phyloP scores from a whole-genome alignment of 1,140 invertebrate species.

The Pseudoatta argentina region DNA sequence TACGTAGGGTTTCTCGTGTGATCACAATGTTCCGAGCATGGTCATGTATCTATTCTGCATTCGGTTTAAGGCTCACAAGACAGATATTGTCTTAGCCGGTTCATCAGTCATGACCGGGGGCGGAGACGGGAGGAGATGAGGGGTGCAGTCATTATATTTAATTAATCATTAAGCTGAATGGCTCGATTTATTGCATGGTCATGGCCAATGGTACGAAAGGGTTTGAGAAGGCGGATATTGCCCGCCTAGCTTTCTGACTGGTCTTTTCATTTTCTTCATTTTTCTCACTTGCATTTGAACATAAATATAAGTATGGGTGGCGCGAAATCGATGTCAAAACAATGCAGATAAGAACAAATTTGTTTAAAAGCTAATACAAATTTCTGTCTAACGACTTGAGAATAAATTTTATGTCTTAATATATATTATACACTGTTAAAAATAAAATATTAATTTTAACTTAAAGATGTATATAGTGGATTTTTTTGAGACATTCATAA shows the following conservation, averaged over 20 bases:
- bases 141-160: slow-evolving; percentile 83
- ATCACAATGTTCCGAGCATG: slow-evolving; percentile 43
- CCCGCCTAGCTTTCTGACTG: slow-evolving; percentile 40
- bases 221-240: slow-evolving; percentile 35
- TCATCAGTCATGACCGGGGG: slow-evolving; percentile 78
- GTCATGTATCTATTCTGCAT: slow-evolving; percentile 63
- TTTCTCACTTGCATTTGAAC: not conserved
- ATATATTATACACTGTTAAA: too few species aligned
- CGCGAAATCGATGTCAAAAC: slow-evolving; percentile 10
- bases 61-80: slow-evolving; percentile 63
- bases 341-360: not conserved
- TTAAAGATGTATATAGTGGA: too few species aligned
- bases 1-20: slow-evolving; percentile 22
- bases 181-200: slow-evolving; percentile 77
- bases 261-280: slow-evolving; percentile 3
- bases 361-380: not conserved
- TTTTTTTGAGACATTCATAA: too few species aligned
- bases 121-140: not conserved
- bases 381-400: not conserved
- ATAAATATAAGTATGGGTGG: not conserved
- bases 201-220: slow-evolving; percentile 56
- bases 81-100: slow-evolving; percentile 81
- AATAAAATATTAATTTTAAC: too few species aligned
- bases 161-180: slow-evolving; percentile 83
- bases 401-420: not conserved